A percentile compares a stretch with the other conserved stretches of the same genome.
Conservation (phyloP, 1,140 invertebrate genomes). For the Metaphire vulgaris region DNA sequence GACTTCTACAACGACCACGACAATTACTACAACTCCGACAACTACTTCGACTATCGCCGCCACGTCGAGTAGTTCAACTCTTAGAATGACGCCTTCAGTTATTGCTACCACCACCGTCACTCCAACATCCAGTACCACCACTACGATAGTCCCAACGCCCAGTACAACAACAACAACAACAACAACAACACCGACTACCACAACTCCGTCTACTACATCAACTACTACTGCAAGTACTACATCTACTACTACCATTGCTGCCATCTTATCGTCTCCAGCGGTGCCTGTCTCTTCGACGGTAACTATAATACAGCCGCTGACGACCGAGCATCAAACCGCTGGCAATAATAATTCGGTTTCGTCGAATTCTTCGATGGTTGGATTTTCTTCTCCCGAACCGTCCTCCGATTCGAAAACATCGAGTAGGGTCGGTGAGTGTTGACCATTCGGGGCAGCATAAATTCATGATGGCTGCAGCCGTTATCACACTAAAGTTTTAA, state of each 20-base stretch:
- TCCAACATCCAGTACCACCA: neutral
- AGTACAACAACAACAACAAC: neutral
- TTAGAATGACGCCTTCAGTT: neutral
- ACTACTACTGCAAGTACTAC: neutral
- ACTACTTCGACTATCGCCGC: neutral
- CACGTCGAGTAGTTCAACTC: neutral
- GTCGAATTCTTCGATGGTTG: too few species aligned
- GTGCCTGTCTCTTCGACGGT: too few species aligned
- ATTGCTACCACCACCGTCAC: neutral
- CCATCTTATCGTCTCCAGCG: too few species aligned
- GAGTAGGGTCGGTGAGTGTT: too few species aligned
- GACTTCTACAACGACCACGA: neutral
- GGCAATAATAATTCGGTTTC: too few species aligned
- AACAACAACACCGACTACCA: neutral
- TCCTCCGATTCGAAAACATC: too few species aligned
- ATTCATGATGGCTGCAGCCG: too few species aligned
- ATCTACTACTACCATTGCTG: neutral
- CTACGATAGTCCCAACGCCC: neutral
- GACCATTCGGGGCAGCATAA: too few species aligned
- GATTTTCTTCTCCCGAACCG: too few species aligned
- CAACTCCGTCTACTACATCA: neutral
- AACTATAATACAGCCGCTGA: too few species aligned
- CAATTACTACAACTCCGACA: neutral
- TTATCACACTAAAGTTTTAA: too few species aligned
- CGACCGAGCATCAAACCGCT: too few species aligned